phyloP scores from a whole-genome alignment of 1,140 invertebrate species.

The Tribolium castaneum region DNA sequence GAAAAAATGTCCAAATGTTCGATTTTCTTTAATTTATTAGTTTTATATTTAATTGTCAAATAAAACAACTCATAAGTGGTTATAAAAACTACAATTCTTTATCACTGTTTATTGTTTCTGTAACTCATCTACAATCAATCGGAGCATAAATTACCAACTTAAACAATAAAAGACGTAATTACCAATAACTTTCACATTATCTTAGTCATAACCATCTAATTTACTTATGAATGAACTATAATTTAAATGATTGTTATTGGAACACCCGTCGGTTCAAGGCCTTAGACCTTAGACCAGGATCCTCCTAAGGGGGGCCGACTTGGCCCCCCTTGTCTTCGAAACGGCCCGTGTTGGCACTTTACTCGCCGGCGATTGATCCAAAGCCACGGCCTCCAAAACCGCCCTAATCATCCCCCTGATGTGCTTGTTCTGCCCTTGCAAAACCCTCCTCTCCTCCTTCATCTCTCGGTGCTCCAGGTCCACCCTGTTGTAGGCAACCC shows the following conservation, averaged over 20 bases:
- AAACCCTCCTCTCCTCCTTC: constrained; percentile 50
- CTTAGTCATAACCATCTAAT: constrained; percentile 2
- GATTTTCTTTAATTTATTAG: too few species aligned
- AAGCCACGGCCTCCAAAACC: constrained; percentile 55
- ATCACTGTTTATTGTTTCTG: constrained; percentile 33
- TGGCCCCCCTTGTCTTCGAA: constrained; percentile 43
- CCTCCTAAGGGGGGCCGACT: constrained; percentile 50
- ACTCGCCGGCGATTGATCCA: constrained; percentile 48
- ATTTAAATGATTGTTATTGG: background rate
- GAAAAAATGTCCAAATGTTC: too few species aligned
- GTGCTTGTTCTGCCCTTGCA: constrained; percentile 56
- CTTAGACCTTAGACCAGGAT: constrained; percentile 30
- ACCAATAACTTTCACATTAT: constrained; percentile 7
- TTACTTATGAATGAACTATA: constrained; percentile 1
- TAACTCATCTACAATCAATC: constrained; percentile 25
- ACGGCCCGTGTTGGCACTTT: constrained; percentile 43
- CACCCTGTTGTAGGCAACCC: constrained; percentile 56
- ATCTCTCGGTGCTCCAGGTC: constrained; percentile 54
- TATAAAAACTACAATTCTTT: too few species aligned
- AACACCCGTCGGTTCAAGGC: background rate
- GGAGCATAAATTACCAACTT: constrained; percentile 10
- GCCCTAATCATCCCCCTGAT: constrained; percentile 54
- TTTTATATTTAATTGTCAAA: too few species aligned
- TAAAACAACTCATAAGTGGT: too few species aligned
- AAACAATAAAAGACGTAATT: background rate